Percentiles rank a stretch among this genome's conserved stretches.
These are phyloP conservation scores for Kuschelorhynchus macadamiae DNA, from an alignment of 2,888 invertebrate species.

Conservation along the genomic window DNA sequence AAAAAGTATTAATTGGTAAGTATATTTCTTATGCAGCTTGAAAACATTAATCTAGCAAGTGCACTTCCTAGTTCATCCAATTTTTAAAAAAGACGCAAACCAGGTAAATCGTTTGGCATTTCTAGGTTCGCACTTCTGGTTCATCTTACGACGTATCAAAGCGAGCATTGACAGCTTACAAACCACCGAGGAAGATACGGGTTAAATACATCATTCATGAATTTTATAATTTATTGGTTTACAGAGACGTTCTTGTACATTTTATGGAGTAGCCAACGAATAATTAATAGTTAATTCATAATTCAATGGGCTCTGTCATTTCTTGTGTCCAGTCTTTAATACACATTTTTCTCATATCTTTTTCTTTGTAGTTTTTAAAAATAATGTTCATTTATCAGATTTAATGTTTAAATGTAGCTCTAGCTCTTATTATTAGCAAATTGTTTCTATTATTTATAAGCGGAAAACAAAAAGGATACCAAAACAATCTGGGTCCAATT, in stretches of 20 bases:
- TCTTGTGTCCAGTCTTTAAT: neutral
- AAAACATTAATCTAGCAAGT: slow-evolving; percentile 4
- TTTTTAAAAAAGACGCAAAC: slow-evolving; percentile 29
- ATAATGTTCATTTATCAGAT: neutral
- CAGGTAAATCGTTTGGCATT: slow-evolving; percentile 39
- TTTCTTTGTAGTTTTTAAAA: neutral
- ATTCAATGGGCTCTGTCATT: neutral
- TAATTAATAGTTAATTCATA: neutral
- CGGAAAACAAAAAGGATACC: no score
- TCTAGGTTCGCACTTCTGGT: slow-evolving; percentile 37
- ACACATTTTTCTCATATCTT: neutral
- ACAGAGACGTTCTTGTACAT: slow-evolving; percentile 18
- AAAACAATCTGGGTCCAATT: no score
- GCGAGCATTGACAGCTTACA: slow-evolving; percentile 42
- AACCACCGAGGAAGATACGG: slow-evolving; percentile 44
- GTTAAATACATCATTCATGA: slow-evolving; percentile 44
- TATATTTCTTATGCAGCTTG: neutral
- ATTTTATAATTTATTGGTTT: slow-evolving; percentile 34
- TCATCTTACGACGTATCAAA: slow-evolving; percentile 39
- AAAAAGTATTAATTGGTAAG: no score
- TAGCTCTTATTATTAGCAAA: no score
- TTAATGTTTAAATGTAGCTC: no score
- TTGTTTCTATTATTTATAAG: no score
- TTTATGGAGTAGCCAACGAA: neutral
- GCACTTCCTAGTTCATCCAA: slow-evolving; percentile 38